A percentile compares a stretch with the other conserved stretches of the same genome.
phyloP scores from a whole-genome alignment of 35 echinoderm and acorn worm species.

The Nesometra sesokonis region DNA sequence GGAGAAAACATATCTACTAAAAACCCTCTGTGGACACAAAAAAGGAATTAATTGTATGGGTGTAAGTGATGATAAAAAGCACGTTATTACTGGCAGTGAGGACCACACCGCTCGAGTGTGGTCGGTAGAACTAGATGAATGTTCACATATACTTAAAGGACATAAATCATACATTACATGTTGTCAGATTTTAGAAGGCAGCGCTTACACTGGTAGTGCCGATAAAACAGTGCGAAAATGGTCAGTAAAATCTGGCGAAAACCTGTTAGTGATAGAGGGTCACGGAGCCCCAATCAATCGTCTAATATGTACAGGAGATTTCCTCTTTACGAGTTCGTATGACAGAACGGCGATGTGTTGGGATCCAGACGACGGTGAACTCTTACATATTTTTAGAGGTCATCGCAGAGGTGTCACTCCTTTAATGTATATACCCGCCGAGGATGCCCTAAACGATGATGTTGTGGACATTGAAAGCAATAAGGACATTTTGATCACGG shows the following conservation, averaged over 20 bases:
- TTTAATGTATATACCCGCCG: constrained; percentile 99
- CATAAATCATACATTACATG: constrained; percentile 84
- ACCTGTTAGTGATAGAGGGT: constrained; percentile 67
- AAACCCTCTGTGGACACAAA: constrained; percentile 55
- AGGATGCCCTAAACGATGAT: constrained; percentile 91
- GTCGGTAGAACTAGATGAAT: constrained; percentile 22
- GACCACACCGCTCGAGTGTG: constrained; percentile 71
- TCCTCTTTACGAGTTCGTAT: constrained; percentile 92
- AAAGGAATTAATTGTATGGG: constrained; percentile 89
- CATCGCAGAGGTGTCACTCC: constrained; percentile 82
- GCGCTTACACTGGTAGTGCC: constrained; percentile 74
- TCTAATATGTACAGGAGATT: constrained; percentile 94
- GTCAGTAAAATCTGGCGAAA: constrained; percentile 45
- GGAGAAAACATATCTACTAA: constrained; percentile 44
- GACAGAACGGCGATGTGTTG: constrained; percentile 99
- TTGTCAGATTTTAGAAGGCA: constrained; percentile 60
- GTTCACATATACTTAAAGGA: constrained; percentile 38
- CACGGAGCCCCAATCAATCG: constrained; percentile 71
- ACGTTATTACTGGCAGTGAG: constrained; percentile 76
- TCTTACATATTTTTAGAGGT: constrained; percentile 92
- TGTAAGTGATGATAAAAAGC: constrained; percentile 60
- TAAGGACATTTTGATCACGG: constrained; percentile 83
- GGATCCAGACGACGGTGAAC: constrained; percentile 97
- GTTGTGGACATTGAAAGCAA: constrained; percentile 89
- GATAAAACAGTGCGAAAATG: constrained; percentile 79